Percentiles rank a stretch among this genome's conserved stretches.
Conservation (phyloP, 2,113 vertebrate species). For the Pelobates fuscus region DNA sequence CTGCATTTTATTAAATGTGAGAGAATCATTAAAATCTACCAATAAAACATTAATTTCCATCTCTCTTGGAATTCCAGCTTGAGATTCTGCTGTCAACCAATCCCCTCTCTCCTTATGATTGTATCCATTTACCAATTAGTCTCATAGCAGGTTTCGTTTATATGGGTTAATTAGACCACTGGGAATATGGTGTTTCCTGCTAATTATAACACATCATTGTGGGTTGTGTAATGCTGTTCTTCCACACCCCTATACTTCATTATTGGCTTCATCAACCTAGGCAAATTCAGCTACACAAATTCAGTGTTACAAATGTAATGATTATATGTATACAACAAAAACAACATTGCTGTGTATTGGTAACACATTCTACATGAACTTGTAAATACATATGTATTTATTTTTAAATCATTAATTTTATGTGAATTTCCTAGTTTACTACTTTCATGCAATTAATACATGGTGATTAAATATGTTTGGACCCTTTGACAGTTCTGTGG, state of each 20-base stretch:
- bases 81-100: slow-evolving; percentile 1
- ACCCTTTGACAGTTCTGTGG: too few relatives aligned
- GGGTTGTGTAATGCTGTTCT: slow-evolving; percentile 6
- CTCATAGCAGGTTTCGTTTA: slow-evolving; percentile 1
- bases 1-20: neutral
- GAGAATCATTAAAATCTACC: neutral
- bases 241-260: neutral
- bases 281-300: too few relatives aligned
- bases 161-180: slow-evolving; percentile 36
- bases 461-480: too few relatives aligned
- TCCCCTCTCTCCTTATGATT: neutral
- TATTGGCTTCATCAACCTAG: slow-evolving; percentile 10
- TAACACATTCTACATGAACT: too few relatives aligned
- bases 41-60: slow-evolving; percentile 1
- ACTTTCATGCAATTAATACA: too few relatives aligned
- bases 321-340: neutral
- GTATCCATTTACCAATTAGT: slow-evolving; percentile 25
- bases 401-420: too few relatives aligned
- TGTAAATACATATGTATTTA: too few relatives aligned
- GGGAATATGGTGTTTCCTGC: slow-evolving; percentile 20
- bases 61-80: slow-evolving; percentile 1
- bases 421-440: too few relatives aligned
- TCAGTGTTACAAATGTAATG: neutral
- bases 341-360: neutral
- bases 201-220: slow-evolving; percentile 28